Evolutionary conservation across 2,888 invertebrate genomes (phyloP).

Genomic region (Drosophila mettleri): DNA sequence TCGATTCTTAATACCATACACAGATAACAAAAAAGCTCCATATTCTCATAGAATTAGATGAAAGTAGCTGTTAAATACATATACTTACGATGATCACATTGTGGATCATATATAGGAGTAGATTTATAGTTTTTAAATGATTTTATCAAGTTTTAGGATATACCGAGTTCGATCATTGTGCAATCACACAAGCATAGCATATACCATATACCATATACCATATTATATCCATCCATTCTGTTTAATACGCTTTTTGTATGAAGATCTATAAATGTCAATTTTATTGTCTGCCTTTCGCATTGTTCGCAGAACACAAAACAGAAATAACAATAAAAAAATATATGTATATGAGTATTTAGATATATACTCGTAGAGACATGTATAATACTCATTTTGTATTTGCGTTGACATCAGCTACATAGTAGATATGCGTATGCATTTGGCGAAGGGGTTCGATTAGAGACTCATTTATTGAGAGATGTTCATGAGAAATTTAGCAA

Average conservation of each 20-base stretch:
- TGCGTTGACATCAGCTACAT: conserved; percentile 64
- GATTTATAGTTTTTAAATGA: background rate
- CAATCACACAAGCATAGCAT: background rate
- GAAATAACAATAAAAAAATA: conserved; percentile 8
- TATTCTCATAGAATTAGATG: background rate
- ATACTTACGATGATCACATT: no score
- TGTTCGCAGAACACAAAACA: conserved; percentile 22
- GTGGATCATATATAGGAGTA: no score
- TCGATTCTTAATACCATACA: conserved; percentile 4
- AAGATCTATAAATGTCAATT: conserved; percentile 24
- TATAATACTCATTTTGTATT: conserved; percentile 40
- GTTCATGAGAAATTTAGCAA: conserved; percentile 30
- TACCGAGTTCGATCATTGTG: background rate
- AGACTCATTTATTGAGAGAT: conserved; percentile 14
- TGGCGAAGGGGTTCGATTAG: conserved; percentile 9
- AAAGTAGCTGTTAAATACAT: background rate
- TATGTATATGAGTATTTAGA: conserved; percentile 16
- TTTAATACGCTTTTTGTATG: conserved; percentile 2
- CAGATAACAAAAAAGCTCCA: background rate
- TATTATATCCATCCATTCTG: background rate
- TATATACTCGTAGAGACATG: background rate
- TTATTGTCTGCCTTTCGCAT: conserved; percentile 30
- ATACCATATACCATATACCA: background rate
- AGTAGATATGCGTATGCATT: conserved; percentile 9
- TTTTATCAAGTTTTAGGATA: background rate